Evolutionary conservation across 2,888 invertebrate species (phyloP).

Genomic region (Ormia ochracea): DNA sequence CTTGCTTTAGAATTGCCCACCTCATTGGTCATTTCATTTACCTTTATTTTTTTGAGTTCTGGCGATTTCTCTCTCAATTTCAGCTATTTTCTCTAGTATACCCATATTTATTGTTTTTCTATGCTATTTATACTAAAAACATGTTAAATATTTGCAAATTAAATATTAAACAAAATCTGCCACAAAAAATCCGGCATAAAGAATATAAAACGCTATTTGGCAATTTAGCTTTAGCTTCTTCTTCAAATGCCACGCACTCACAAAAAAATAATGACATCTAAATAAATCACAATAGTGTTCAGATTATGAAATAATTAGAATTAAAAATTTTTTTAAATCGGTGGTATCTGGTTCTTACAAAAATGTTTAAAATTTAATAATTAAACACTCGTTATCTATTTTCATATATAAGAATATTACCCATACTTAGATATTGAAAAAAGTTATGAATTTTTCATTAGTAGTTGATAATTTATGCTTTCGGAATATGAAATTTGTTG

Average conservation of each 20-base stretch:
- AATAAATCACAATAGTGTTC: slow-evolving; percentile 33
- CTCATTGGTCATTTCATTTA: slow-evolving; percentile 72
- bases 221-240: slow-evolving; percentile 10
- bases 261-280: not conserved
- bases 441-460: no score
- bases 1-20: slow-evolving; percentile 40
- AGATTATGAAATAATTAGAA: not conserved
- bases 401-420: no score
- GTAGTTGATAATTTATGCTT: no score
- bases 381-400: no score
- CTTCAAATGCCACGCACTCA: not conserved
- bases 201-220: slow-evolving; percentile 47
- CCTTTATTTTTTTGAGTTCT: slow-evolving; percentile 99
- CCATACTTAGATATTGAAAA: no score
- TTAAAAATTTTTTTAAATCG: not conserved
- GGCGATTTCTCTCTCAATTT: slow-evolving; percentile 98
- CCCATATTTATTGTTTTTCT: slow-evolving; percentile 83
- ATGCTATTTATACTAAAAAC: slow-evolving; percentile 32
- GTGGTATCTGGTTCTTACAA: no score
- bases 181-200: slow-evolving; percentile 43
- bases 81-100: slow-evolving; percentile 98
- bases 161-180: slow-evolving; percentile 10
- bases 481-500: no score
- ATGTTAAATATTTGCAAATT: slow-evolving; percentile 36
- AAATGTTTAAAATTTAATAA: no score